These are phyloP conservation scores for Sitta carolinensis DNA, from an alignment of 2,797 vertebrate genomes.

Conservation along the genomic window DNA sequence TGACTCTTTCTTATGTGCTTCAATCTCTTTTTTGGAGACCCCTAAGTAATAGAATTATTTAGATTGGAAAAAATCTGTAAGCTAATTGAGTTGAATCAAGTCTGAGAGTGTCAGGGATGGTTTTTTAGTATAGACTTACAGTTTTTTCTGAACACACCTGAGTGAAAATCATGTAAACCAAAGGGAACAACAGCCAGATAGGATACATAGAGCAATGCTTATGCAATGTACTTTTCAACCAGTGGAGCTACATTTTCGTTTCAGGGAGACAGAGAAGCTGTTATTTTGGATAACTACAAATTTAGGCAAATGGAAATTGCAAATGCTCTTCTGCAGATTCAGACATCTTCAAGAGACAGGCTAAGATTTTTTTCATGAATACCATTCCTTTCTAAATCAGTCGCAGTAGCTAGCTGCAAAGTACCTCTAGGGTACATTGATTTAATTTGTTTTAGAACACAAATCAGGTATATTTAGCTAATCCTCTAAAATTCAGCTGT, in stretches of 20 bases:
- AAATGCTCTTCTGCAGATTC: not conserved
- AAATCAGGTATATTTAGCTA: slow-evolving; percentile 35
- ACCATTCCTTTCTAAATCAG: not conserved
- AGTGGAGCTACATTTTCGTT: not conserved
- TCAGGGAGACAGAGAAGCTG: not conserved
- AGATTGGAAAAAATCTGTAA: not conserved
- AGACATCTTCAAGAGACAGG: not conserved
- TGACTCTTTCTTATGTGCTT: not conserved
- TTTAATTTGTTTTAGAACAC: slow-evolving; percentile 52
- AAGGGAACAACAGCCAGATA: not conserved
- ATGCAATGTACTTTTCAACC: not conserved
- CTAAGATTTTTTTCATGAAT: not conserved
- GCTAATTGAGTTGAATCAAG: not conserved
- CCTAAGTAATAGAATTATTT: not conserved
- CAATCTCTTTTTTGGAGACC: not conserved
- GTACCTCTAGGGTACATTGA: not conserved
- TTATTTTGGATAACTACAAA: not conserved
- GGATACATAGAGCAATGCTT: not conserved
- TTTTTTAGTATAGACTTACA: not conserved
- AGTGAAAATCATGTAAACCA: not conserved
- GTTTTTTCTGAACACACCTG: not conserved
- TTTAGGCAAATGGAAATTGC: slow-evolving; percentile 22
- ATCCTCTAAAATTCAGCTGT: slow-evolving; percentile 33
- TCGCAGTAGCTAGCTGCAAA: slow-evolving; percentile 23
- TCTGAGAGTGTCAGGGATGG: not conserved